Conservation (phyloP, 30 jellyfish, hydroid and myxozoan species). For the Euphysa ruthae region DNA sequence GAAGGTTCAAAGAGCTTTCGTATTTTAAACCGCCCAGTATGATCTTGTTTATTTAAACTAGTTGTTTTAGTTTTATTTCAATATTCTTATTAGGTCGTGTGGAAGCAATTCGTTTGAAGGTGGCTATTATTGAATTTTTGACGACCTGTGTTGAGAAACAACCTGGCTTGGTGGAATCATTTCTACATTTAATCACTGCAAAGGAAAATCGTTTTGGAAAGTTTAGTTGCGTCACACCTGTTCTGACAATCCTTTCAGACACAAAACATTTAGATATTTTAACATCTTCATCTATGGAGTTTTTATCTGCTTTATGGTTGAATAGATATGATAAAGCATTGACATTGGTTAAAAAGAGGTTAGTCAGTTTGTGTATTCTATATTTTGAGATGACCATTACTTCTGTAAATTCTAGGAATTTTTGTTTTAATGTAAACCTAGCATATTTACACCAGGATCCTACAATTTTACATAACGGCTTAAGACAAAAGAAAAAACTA, state of each 20-base stretch:
- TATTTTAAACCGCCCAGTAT: too few relatives aligned
- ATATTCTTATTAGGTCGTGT: constrained; percentile 40
- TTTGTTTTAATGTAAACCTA: too few relatives aligned
- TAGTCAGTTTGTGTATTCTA: too few relatives aligned
- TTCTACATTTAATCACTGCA: constrained; percentile 29
- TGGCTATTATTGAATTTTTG: constrained; percentile 73
- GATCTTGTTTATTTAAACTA: too few relatives aligned
- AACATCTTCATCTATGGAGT: constrained; percentile 40
- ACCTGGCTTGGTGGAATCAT: constrained; percentile 78
- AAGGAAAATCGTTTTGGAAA: constrained; percentile 31
- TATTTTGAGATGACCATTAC: too few relatives aligned
- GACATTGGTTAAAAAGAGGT: constrained; percentile 45
- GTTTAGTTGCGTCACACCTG: constrained; percentile 47
- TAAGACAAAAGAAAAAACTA: too few relatives aligned
- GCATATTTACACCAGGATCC: too few relatives aligned
- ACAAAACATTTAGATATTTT: constrained; percentile 30
- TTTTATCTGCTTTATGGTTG: constrained; percentile 55
- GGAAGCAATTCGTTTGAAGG: constrained; percentile 66
- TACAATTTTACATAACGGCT: too few relatives aligned
- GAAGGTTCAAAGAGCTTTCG: too few relatives aligned
- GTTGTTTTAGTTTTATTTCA: too few relatives aligned
- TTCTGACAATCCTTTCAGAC: constrained; percentile 9
- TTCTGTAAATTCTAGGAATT: too few relatives aligned
- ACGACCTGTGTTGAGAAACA: constrained; percentile 69
- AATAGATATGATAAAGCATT: constrained; percentile 57